Evolutionary conservation across 2,888 invertebrate species (phyloP), one percentile per base, ranked within the genome.

Genomic region (Brachynemurus nebulosus): DNA sequence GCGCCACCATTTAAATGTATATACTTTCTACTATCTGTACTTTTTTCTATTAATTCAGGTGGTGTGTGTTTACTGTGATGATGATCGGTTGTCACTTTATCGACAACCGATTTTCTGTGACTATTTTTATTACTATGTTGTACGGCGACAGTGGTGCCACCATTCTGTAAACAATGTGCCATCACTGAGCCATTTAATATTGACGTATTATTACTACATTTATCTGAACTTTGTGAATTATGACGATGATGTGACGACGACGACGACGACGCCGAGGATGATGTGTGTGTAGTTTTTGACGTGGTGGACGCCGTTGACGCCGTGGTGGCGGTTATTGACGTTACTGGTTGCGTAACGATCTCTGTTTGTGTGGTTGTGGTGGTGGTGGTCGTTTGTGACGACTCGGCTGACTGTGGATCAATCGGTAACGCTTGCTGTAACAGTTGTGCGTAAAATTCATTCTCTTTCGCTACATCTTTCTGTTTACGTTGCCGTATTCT

Each of bases 391-490:
- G 19, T 16, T n/a, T 40, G 60, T 53, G 49, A 59, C 65, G 60
- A 57, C 63, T 63, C 65, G 68, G n/a, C n/a, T n/a, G n/a, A n/a
- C n/a, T n/a, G n/a, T n/a, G n/a, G n/a, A 63, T 78, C 79, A 51
- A 76, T 70, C 38, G 92, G 93, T 62, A 95, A 67, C 55, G 95
- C 92, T 66, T 93, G 86, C 58, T 86, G 80, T 69, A 95, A 71
- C 55, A 95, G 72, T 67, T 91, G 86, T 72, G 86, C 79, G 66
- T 92, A 93, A 70, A 92, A 91, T 67, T 91, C 88, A 69, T 95
- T 95, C 68, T 91, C 89, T 66, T 86, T 88, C 51, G 91, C 84
- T 55, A 97, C 92, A 63, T 90, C 90, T 58, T 84, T 79, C 68
- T 95, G 93, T 61, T 86, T 83, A 53, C 91, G 77, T 76, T 88